Evolutionary conservation across 2,797 vertebrate species (phyloP), one percentile per base, ranked within the genome.

Genomic region (Acipenser transmontanus): DNA sequence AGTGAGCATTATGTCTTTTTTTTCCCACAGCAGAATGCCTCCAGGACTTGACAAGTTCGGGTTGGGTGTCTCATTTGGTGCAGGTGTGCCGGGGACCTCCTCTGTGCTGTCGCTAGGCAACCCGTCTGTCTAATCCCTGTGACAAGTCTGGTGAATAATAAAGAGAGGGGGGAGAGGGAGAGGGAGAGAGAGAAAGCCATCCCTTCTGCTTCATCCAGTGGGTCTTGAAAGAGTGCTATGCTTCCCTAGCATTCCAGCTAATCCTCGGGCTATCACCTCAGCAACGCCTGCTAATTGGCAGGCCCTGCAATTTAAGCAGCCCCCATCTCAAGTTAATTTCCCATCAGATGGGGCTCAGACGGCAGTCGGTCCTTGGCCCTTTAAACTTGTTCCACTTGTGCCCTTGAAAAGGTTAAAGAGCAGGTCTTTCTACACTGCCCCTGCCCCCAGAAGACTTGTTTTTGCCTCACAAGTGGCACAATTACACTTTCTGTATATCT

Each of bases 41-140:
- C 63, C 66, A 65, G 68, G 66, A 68, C 52, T 60, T 64, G 68
- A 64, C 66, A 51, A 65, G 57, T 64, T 67, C 50, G 68, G 60
- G 49, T 67, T 63, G 72, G 61, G 69, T 60, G 66, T 68, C 66
- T 65, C 64, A 56, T 68, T 70, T 67, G 66, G 49, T 61, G 72
- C 69, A 70, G 69, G 72, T 70, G 72, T 73, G 66, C 69, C 61
- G 50, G 50, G 63, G 63, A 68, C 60, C 71, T 68, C 66, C 82
- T 82, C 80, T 11, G 20, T 84, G 80, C 81, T 0, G 68, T 91
- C 78, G 7, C 87, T 84, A 87, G 86, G 90, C 88, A 92, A 91
- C 87, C 80, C 79, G 75, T 69, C 68, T 72, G 76, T 84, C 80
- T 90, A 90, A 90, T 91, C 72, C 69, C 65, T 68, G 64, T 52